Percentiles rank a stretch among this genome's conserved stretches.
These are phyloP conservation scores for Stenopsyche tienmushanensis DNA, from an alignment of 1,140 invertebrate species.

Conservation along the genomic window DNA sequence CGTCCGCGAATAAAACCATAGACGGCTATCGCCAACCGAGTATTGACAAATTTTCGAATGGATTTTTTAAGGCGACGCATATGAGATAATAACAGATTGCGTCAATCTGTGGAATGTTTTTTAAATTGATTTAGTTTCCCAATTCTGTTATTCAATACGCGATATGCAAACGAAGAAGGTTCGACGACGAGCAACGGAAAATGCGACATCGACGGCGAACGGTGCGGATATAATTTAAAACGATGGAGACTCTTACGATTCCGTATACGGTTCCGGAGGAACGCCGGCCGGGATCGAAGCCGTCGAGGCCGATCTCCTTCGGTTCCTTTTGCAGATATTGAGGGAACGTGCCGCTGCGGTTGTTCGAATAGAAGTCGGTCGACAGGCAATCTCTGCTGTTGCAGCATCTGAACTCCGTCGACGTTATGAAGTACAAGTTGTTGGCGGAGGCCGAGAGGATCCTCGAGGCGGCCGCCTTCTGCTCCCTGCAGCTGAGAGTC, in stretches of 20 bases:
- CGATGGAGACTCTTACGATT: background rate
- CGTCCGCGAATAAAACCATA: too few relatives aligned
- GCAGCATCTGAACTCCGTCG: conserved; percentile 52
- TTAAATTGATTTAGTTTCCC: too few relatives aligned
- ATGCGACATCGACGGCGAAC: too few relatives aligned
- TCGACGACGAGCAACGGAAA: too few relatives aligned
- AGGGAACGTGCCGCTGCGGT: conserved; percentile 54
- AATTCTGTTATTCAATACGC: too few relatives aligned
- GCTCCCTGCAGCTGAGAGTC: conserved; percentile 42
- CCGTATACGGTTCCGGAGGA: background rate
- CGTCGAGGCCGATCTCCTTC: background rate
- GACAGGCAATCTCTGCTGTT: conserved; percentile 50
- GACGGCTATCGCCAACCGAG: too few relatives aligned
- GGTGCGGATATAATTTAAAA: too few relatives aligned
- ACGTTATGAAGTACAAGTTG: conserved; percentile 54
- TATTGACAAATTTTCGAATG: too few relatives aligned
- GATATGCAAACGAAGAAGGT: too few relatives aligned
- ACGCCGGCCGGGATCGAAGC: conserved; percentile 23
- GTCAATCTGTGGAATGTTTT: too few relatives aligned
- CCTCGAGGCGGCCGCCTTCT: conserved; percentile 40
- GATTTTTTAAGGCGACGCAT: too few relatives aligned
- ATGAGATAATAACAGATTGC: too few relatives aligned
- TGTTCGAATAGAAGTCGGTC: conserved; percentile 46
- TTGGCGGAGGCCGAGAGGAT: conserved; percentile 48
- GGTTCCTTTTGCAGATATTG: conserved; percentile 45